These are phyloP conservation scores for Pseudachorutes palmiensis DNA, from an alignment of 1,140 invertebrate species.

Conservation along the genomic window DNA sequence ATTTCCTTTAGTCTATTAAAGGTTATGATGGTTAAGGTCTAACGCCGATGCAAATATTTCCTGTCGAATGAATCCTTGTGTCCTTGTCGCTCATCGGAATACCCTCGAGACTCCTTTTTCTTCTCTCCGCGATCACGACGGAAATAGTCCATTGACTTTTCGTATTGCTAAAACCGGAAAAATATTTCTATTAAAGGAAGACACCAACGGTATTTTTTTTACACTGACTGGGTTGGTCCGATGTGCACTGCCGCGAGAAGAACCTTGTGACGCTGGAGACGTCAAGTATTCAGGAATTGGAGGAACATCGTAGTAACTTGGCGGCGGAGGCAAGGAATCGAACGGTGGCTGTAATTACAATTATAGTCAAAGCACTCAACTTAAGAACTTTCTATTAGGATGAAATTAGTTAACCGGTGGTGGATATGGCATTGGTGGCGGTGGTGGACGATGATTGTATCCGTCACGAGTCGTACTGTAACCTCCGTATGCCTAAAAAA, in stretches of 20 bases:
- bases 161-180: too few species aligned
- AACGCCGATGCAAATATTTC: too few species aligned
- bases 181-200: too few species aligned
- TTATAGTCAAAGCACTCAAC: slow-evolving; percentile 63
- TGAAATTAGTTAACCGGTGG: slow-evolving; percentile 46
- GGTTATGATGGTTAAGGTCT: too few species aligned
- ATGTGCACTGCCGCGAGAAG: neutral
- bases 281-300: slow-evolving; percentile 46
- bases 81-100: too few species aligned
- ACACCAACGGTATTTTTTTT: too few species aligned
- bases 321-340: slow-evolving; percentile 62
- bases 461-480: slow-evolving; percentile 16
- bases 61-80: too few species aligned
- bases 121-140: too few species aligned
- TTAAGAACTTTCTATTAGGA: slow-evolving; percentile 57
- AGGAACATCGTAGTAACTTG: slow-evolving; percentile 68
- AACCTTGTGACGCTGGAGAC: slow-evolving; percentile 31
- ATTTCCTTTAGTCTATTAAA: too few species aligned
- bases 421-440: slow-evolving; percentile 43
- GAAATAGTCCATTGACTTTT: too few species aligned
- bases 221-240: neutral
- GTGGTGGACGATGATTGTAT: slow-evolving; percentile 41
- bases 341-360: slow-evolving; percentile 61
- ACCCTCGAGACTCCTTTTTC: too few species aligned
- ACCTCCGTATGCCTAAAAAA: neutral